A percentile compares a stretch with the other conserved stretches of the same genome.
Evolutionary conservation across 2,888 invertebrate genomes (phyloP).

Genomic region (Andrena bucephala): DNA sequence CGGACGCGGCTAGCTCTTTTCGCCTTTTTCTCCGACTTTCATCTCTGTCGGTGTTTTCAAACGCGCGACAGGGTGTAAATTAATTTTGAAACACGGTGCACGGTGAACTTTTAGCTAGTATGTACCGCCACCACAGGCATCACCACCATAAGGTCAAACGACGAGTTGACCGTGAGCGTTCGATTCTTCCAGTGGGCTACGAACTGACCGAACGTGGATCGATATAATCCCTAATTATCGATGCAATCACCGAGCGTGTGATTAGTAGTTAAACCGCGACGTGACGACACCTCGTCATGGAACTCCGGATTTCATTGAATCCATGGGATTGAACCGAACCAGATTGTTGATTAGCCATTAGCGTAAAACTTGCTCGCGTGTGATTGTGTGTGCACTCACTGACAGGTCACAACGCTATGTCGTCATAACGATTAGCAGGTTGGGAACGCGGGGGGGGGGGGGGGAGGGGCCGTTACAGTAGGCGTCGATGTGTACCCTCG

Average conservation of each 20-base stretch:
- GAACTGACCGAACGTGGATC: background rate
- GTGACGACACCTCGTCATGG: conserved; percentile 41
- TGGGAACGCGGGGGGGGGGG: conserved; percentile 6
- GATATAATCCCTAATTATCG: conserved; percentile 46
- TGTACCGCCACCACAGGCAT: background rate
- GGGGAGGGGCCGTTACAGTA: background rate
- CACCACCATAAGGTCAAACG: background rate
- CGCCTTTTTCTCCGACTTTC: background rate
- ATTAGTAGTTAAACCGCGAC: conserved; percentile 52
- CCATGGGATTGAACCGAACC: conserved; percentile 37
- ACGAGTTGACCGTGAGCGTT: background rate
- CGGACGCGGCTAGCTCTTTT: background rate
- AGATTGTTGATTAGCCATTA: conserved; percentile 64
- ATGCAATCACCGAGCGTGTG: conserved; percentile 54
- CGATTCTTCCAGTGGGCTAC: background rate
- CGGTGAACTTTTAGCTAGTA: background rate
- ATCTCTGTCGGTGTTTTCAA: conserved; percentile 1
- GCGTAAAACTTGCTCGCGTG: conserved; percentile 2
- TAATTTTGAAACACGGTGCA: background rate
- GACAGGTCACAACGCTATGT: conserved; percentile 6
- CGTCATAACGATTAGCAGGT: conserved; percentile 20
- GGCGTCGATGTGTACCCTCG: background rate
- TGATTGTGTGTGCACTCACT: background rate
- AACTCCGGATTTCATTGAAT: conserved; percentile 60
- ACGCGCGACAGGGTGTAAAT: background rate